Evolutionary conservation across 2,113 vertebrate genomes (phyloP).

Genomic region (Alces alces): DNA sequence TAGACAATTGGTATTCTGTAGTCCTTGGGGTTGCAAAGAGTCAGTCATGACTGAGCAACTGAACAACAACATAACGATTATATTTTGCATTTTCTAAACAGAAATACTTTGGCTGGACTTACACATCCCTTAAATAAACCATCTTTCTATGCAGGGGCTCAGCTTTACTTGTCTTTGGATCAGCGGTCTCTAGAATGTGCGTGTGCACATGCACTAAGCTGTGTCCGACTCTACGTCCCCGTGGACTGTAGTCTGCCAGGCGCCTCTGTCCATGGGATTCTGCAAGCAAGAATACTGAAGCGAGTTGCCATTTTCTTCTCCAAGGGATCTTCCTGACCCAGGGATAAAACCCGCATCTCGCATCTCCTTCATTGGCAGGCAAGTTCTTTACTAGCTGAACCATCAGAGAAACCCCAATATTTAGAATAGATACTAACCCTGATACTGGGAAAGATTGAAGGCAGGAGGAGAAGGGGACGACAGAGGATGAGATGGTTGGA

Average conservation of each 20-base stretch:
- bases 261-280: not conserved
- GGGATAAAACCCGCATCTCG: not conserved
- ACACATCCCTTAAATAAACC: not conserved
- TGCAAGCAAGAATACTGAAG: not conserved
- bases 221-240: accelerated
- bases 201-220: accelerated
- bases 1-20: not conserved
- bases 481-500: not conserved
- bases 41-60: not conserved
- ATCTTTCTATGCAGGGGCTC: not conserved
- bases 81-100: not conserved
- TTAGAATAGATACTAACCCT: not conserved
- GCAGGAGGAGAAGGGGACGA: not conserved
- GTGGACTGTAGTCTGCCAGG: not conserved
- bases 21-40: not conserved
- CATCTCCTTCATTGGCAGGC: not conserved
- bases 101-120: not conserved
- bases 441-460: not conserved
- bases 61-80: not conserved
- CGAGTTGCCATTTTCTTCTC: not conserved
- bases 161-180: not conserved
- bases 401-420: accelerated
- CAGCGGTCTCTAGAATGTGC: not conserved
- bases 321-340: not conserved
- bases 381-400: not conserved